A percentile compares a stretch with the other conserved stretches of the same genome.
These are phyloP conservation scores for Psittacula derbiana DNA, from an alignment of 2,797 vertebrate species.

Conservation along the genomic window DNA sequence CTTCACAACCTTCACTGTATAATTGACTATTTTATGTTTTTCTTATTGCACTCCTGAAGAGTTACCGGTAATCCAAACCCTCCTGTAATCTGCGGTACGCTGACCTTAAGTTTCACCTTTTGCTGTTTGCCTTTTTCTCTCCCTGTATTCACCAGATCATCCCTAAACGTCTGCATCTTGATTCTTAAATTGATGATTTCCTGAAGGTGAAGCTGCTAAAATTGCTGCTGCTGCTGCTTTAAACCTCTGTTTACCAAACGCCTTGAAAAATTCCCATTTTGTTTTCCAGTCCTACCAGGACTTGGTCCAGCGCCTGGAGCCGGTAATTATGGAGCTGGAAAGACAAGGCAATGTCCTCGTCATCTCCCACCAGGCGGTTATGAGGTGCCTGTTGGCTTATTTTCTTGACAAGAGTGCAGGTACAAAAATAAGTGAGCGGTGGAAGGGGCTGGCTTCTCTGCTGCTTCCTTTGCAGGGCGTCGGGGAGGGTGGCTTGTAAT, in stretches of 20 bases:
- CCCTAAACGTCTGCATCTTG: background rate
- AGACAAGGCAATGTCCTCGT: conserved; percentile 93
- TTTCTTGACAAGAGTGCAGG: conserved; percentile 97
- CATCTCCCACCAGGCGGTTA: conserved; percentile 95
- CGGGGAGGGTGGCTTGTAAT: background rate
- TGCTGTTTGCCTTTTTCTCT: background rate
- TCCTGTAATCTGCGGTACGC: background rate
- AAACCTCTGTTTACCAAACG: background rate
- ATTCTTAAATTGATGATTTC: background rate
- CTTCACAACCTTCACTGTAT: background rate
- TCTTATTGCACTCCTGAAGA: background rate
- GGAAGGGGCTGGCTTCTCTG: background rate
- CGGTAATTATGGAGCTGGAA: conserved; percentile 97
- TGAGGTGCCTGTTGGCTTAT: conserved; percentile 96
- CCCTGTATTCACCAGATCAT: background rate
- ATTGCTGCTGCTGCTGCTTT: background rate
- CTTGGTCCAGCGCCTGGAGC: conserved; percentile 93
- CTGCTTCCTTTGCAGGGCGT: background rate
- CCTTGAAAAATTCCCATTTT: background rate
- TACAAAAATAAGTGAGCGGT: conserved; percentile 34
- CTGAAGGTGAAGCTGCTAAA: background rate
- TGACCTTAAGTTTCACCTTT: background rate
- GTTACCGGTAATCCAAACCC: background rate
- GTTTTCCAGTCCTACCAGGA: conserved; percentile 92
- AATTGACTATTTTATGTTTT: background rate